phyloP scores from a whole-genome alignment of 2,888 invertebrate genomes.

The Idaea dimidiata region DNA sequence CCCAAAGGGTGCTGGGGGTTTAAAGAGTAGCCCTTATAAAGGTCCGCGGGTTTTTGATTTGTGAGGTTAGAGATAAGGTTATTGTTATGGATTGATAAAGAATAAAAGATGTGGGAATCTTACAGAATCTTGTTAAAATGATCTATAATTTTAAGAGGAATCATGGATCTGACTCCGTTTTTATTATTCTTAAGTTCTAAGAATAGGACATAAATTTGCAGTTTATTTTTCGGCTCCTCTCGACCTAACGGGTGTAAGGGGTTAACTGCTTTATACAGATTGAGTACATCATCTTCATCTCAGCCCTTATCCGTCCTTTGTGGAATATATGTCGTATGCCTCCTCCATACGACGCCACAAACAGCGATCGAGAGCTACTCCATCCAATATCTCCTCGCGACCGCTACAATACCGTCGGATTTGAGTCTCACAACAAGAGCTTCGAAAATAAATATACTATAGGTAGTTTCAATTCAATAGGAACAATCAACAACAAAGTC shows the following conservation, averaged over 20 bases:
- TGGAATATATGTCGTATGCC: too few relatives aligned
- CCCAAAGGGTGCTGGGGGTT: slow-evolving; percentile 49
- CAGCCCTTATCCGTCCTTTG: too few relatives aligned
- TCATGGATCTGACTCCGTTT: neutral
- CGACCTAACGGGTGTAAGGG: neutral
- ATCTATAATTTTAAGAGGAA: neutral
- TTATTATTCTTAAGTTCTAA: neutral
- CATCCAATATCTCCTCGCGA: too few relatives aligned
- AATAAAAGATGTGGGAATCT: slow-evolving; percentile 4
- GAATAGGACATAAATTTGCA: neutral
- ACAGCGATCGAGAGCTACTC: too few relatives aligned
- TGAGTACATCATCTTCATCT: too few relatives aligned
- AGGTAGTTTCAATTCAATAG: slow-evolving; percentile 14
- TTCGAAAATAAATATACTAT: neutral
- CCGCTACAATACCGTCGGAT: too few relatives aligned
- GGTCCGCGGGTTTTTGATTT: slow-evolving; percentile 50
- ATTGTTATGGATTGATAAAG: slow-evolving; percentile 39
- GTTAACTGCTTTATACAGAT: neutral
- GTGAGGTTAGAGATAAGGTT: slow-evolving; percentile 57
- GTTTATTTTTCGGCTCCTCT: neutral
- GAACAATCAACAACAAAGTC: slow-evolving; percentile 8
- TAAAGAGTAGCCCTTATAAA: slow-evolving; percentile 50
- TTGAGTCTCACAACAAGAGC: too few relatives aligned
- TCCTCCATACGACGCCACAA: too few relatives aligned
- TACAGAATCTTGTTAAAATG: neutral